phyloP scores from a whole-genome alignment of 1,140 invertebrate genomes.

The Acyrthosiphon pisum region DNA sequence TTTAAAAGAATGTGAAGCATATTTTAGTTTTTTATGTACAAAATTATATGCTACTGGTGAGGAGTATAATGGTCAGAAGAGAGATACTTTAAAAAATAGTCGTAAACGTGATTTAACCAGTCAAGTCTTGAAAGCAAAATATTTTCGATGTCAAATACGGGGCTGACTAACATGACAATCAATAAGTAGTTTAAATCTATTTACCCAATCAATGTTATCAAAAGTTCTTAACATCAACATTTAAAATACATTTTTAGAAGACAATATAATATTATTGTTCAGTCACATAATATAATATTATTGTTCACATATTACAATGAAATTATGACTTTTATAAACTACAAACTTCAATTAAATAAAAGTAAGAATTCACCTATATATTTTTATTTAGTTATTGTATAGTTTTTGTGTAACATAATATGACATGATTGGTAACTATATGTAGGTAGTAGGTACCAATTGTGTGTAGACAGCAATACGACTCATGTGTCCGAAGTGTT shows the following conservation, averaged over 20 bases:
- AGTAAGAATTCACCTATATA: background rate
- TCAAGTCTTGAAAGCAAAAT: background rate
- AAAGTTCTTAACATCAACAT: background rate
- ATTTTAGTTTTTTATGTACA: background rate
- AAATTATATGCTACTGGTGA: background rate
- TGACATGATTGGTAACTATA: background rate
- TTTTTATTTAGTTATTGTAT: no score
- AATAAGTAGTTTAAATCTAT: background rate
- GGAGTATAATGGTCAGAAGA: background rate
- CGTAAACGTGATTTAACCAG: background rate
- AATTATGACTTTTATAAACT: background rate
- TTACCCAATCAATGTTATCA: background rate
- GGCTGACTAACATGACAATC: background rate
- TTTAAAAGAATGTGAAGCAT: background rate
- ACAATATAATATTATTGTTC: background rate
- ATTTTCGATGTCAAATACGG: background rate
- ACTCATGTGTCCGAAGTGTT: background rate
- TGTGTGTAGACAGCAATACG: background rate
- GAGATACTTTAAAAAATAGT: background rate
- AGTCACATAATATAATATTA: background rate
- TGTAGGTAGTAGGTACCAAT: background rate
- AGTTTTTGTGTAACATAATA: no score
- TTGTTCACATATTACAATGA: background rate
- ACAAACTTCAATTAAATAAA: background rate
- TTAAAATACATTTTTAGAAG: background rate